phyloP scores from a whole-genome alignment of 1,140 invertebrate genomes.

The Zaprionus camerounensis region DNA sequence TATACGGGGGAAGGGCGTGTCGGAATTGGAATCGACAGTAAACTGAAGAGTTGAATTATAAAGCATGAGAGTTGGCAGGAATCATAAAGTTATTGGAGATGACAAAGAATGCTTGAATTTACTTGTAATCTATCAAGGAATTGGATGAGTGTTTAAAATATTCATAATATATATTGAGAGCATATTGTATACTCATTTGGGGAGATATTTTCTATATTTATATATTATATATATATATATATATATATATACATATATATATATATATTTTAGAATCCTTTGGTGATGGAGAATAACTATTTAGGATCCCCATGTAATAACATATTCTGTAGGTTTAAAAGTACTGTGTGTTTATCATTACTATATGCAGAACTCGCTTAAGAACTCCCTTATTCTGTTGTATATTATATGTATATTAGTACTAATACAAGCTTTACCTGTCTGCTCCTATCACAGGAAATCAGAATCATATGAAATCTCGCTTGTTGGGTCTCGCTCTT shows the following conservation, averaged over 20 bases:
- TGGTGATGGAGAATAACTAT: too few relatives aligned
- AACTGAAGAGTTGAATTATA: neutral
- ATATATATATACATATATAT: too few relatives aligned
- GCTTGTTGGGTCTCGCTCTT: neutral
- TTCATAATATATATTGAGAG: neutral
- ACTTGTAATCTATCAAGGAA: neutral
- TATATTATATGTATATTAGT: neutral
- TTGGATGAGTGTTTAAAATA: neutral
- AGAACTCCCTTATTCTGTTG: neutral
- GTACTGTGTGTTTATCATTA: too few relatives aligned
- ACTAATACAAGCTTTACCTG: neutral
- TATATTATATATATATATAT: too few relatives aligned
- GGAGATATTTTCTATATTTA: too few relatives aligned
- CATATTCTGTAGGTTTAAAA: too few relatives aligned
- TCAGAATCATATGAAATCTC: constrained; percentile 7
- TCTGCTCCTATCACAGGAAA: neutral
- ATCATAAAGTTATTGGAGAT: constrained; percentile 1
- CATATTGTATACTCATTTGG: too few relatives aligned
- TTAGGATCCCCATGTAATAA: too few relatives aligned
- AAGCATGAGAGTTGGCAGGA: neutral
- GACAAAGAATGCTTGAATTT: neutral
- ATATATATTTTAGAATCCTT: too few relatives aligned
- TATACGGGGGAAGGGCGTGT: constrained; percentile 17
- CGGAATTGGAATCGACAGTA: constrained; percentile 1
- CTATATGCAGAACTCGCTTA: too few relatives aligned